Evolutionary conservation across 2,797 vertebrate species (phyloP).

Genomic region (Oryzias dopingdopingensis): DNA sequence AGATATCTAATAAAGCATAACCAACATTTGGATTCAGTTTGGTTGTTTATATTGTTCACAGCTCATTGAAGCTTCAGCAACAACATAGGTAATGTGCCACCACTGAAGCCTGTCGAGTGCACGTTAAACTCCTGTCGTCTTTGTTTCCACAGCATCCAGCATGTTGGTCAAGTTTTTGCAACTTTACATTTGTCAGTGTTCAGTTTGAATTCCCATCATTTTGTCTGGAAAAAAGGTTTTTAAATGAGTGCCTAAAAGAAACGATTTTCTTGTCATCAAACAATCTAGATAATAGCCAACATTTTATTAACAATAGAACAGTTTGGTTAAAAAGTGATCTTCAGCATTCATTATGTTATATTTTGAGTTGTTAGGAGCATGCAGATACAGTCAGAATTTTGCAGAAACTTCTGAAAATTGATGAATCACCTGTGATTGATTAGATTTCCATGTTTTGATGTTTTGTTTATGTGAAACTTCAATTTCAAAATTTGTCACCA

Average conservation of each 20-base stretch:
- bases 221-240: background rate
- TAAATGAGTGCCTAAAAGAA: background rate
- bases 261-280: too few relatives aligned
- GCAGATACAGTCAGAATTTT: too few relatives aligned
- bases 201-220: background rate
- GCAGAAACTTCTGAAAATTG: too few relatives aligned
- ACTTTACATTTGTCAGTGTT: background rate
- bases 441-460: too few relatives aligned
- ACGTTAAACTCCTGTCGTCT: constrained; percentile 8
- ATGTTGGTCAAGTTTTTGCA: constrained; percentile 25
- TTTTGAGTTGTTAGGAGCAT: too few relatives aligned
- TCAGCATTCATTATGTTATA: too few relatives aligned
- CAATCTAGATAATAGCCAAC: too few relatives aligned
- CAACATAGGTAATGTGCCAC: constrained; percentile 79
- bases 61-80: constrained; percentile 85
- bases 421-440: too few relatives aligned
- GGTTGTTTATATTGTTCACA: constrained; percentile 79
- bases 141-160: constrained; percentile 20
- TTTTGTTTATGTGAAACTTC: too few relatives aligned
- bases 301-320: too few relatives aligned
- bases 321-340: too few relatives aligned
- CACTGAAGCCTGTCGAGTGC: constrained; percentile 44
- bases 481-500: too few relatives aligned
- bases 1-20: constrained; percentile 48
- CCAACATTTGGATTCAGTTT: constrained; percentile 49